Conservation (phyloP, 23 tunicate species). For the Trididemnum nubilum region DNA sequence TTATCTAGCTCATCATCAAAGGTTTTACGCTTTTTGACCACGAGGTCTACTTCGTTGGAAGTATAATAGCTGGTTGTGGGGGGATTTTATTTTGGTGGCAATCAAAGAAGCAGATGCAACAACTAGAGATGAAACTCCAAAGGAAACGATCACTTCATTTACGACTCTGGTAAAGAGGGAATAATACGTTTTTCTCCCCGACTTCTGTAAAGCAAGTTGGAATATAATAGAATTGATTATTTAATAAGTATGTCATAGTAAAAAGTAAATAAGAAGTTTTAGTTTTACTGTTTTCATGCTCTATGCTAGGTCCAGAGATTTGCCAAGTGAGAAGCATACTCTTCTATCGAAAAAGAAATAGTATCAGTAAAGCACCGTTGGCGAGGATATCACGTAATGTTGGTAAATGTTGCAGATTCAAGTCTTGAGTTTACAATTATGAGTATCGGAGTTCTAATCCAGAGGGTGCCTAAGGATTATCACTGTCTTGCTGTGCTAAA, state of each 20-base stretch:
- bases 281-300: not conserved
- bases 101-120: conserved; percentile 14
- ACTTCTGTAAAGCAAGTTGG: not conserved
- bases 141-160: conserved; percentile 11
- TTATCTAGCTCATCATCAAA: conserved; percentile 12
- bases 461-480: too few relatives aligned
- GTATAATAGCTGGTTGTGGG: conserved; percentile 16
- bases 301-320: not conserved
- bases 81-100: conserved; percentile 2
- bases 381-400: not conserved
- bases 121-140: conserved; percentile 6
- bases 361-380: not conserved
- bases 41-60: conserved; percentile 20
- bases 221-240: too few relatives aligned
- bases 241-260: not conserved
- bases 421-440: too few relatives aligned
- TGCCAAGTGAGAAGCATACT: not conserved
- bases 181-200: not conserved
- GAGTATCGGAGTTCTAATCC: too few relatives aligned
- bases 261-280: not conserved
- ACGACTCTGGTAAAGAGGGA: not conserved
- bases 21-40: conserved; percentile 25
- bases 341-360: not conserved
- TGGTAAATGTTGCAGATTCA: too few relatives aligned
- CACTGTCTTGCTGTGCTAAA: too few relatives aligned